Evolutionary conservation across 2,888 invertebrate genomes (phyloP), one percentile per base, ranked within the genome.

Genomic region (Sialis lutaria): DNA sequence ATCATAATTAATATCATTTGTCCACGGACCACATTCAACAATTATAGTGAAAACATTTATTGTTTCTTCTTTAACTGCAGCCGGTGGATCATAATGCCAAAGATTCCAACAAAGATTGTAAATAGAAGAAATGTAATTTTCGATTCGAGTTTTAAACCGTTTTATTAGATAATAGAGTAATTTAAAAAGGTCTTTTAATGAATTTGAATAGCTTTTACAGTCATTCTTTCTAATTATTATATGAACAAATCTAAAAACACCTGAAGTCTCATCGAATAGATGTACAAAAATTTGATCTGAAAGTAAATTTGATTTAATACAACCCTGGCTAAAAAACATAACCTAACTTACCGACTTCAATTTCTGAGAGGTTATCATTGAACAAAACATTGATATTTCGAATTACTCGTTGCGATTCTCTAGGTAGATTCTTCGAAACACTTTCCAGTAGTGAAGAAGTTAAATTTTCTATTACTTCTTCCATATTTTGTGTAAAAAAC

Each of bases 401-500:
- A 45, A 45, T 22, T 12, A 45, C 31, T 22, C 45, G 45, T 35
- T 33, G 13, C 10, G 35, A 37, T 45, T 45, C 45, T 37, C n/a
- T 45, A 34, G 13, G 13, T 35, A 35, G 34, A 6, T 45, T 37
- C 37, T 35, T 22, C 9, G 8, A 8, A 13, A 37, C 35, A 35
- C 12, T 33, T 30, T 45, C 7, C 6, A 12, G 9, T 22, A 45
- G 35, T 8, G 45, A 45, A 6, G 35, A 10, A 37, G 13, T 45
- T 13, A 45, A 45, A 35, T 45, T 22, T 10, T 35, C 22, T 13
- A 45, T 30, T 12, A 45, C 9, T 4, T 33, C 35, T 12, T 10
- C 45, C 45, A 45, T 45, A 35, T 6, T 44, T n/a, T n/a, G 39
- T 10, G 48, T 40, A 44, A 41, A 40, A 22, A 50, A 49, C n/a